Evolutionary conservation across 2,113 vertebrate species (phyloP).

Genomic region (Ceuthmochares aereus): DNA sequence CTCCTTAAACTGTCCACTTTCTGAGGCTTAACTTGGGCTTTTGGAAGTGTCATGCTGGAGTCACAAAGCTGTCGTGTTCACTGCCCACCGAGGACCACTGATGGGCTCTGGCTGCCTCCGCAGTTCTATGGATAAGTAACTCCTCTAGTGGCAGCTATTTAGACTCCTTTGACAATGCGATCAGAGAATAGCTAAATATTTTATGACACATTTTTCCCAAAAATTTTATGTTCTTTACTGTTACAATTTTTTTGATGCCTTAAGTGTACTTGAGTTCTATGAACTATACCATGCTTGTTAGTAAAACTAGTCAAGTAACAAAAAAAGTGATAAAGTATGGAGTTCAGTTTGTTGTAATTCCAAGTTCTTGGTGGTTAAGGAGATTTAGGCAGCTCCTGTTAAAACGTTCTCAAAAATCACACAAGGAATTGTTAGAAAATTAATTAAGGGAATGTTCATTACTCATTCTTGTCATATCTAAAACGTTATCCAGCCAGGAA

Average conservation of each 20-base stretch:
- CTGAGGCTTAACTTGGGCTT: not conserved
- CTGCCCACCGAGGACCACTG: not conserved
- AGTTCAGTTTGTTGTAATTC: not conserved
- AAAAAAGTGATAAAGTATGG: not conserved
- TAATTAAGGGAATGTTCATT: not conserved
- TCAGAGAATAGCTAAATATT: not conserved
- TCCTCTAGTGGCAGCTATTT: not conserved
- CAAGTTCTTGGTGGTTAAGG: not conserved
- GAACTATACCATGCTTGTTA: not conserved
- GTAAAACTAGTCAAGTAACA: not conserved
- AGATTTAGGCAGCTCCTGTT: not conserved
- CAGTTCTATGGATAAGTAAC: not conserved
- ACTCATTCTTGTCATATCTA: not conserved
- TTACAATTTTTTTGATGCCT: not conserved
- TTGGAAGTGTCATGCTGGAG: not conserved
- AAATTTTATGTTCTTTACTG: not conserved
- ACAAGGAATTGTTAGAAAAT: not conserved
- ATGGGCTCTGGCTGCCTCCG: not conserved
- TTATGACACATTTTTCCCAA: not conserved
- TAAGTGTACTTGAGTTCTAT: not conserved
- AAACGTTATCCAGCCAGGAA: not conserved
- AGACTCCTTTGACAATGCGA: not conserved
- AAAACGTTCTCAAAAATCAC: not conserved
- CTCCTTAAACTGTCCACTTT: not conserved
- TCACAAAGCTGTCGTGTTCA: not conserved